Evolutionary conservation across 1,140 invertebrate genomes (phyloP), one percentile per base, ranked within the genome.

Genomic region (Pseudomyrmex pallidus): DNA sequence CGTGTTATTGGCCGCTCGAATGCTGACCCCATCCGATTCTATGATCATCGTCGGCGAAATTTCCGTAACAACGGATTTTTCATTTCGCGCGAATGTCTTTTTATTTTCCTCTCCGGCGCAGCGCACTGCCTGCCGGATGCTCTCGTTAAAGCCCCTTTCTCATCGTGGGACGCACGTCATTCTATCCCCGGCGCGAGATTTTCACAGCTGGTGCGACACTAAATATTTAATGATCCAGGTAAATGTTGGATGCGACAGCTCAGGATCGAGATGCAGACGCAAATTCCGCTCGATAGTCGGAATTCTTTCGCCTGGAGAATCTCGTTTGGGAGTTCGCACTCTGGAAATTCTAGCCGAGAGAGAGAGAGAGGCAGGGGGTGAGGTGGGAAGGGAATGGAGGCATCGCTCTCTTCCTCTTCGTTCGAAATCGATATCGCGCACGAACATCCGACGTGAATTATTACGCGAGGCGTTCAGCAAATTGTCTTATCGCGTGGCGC

Each of bases 211-310:
- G 67, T 72, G 68, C 64, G 76, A 77, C 77, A 64, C 86, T 91
- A 89, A 90, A 91, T 91, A 91, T 91, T 92, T 90, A 90, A 91
- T 83, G 84, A 54, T 56, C 46, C 66, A 74, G 56, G 66, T 74
- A 61, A 83, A 83, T 66, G 62, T 78, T 77, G 56, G 63, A 66
- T 83, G 61, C 74, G 62, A 74, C 66, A 62, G 44, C 64, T 64
- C 64, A 68, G 83, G 52, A 54, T 82, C 68, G 56, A 62, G 61
- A 52, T 59, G 62, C 82, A 73, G 82, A 82, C 61, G 59, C 76
- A 83, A 85, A 82, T 76, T 82, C 35, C 72, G 54, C 59, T 73
- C 83, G 52, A 83, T 73, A 77, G 61, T 68, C 46, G 22, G 54
- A 72, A 85, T 87, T 82, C 77, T 85, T 87, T 77, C 61, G 25